Conservation (phyloP, 2,888 invertebrate genomes). For the Dryobota labecula region DNA sequence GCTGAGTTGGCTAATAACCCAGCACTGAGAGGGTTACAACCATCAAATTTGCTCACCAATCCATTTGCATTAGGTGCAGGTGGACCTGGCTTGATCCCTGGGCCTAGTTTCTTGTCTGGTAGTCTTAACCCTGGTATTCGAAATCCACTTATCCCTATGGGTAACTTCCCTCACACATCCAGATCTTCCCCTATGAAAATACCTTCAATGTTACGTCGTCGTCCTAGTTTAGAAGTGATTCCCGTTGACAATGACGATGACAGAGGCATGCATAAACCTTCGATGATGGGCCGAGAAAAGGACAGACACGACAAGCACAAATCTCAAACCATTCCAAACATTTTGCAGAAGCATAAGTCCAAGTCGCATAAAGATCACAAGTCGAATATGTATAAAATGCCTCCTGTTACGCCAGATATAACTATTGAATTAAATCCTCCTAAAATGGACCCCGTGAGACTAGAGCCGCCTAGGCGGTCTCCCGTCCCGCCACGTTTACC, state of each 20-base stretch:
- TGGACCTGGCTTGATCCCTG: conserved; percentile 92
- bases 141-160: conserved; percentile 89
- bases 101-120: conserved; percentile 84
- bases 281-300: conserved; percentile 80
- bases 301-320: conserved; percentile 88
- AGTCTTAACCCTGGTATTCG: conserved; percentile 81
- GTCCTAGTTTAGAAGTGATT: conserved; percentile 90
- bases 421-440: conserved; percentile 91
- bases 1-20: conserved; percentile 86
- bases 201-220: conserved; percentile 90
- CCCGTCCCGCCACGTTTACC: conserved; percentile 73
- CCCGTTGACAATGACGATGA: conserved; percentile 88
- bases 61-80: conserved; percentile 88
- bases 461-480: conserved; percentile 72
- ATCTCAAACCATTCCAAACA: conserved; percentile 87
- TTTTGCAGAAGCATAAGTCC: conserved; percentile 85
- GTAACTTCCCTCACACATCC: conserved; percentile 91
- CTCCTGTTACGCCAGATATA: conserved; percentile 89
- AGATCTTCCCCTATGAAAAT: conserved; percentile 90
- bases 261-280: conserved; percentile 81
- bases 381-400: conserved; percentile 86
- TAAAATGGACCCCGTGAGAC: conserved; percentile 78
- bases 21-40: conserved; percentile 83
- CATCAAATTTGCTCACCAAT: conserved; percentile 86
- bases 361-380: conserved; percentile 88